Evolutionary conservation across 2,888 invertebrate genomes (phyloP), one percentile per base, ranked within the genome.

Genomic region (Mesochorus sp.): DNA sequence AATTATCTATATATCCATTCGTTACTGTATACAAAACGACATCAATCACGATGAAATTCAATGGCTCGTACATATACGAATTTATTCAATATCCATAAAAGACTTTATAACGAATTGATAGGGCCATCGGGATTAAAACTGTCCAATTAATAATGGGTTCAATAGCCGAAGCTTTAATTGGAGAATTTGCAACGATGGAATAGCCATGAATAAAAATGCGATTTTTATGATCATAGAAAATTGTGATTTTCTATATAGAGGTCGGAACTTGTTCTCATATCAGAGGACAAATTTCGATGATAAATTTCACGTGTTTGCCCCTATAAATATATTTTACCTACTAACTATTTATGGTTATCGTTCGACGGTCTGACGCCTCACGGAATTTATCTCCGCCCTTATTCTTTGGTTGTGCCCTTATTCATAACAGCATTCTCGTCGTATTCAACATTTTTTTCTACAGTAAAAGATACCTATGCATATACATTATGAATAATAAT

Each of bases 311-410:
- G n/a, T 17, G 19, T 28, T 28, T 42, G 19, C 26, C 28, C 61
- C 44, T 44, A 47, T 21, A 31, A 42, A 61, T 28, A 31, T 31
- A 31, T 47, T 14, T 14, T 47, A 47, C 47, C 61, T 28, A 19
- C 44, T 34, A 62, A 34, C 31, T n/a, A 47, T 62, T 62, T 62
- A 62, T 47, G 47, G 31, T 62, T 47, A 62, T 47, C 31, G 19
- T 31, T 14, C 31, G n/a, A 17, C 62, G 62, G 62, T 47, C 62
- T 42, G 47, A 34, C 62, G 31, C 31, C 34, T 5, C 34, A 31
- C 47, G 31, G 10, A 62, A 47, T 62, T 47, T 62, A 62, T 47
- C 47, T 47, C 47, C 14, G 12, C 28, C 62, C 12, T 26, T n/a
- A n/a, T n/a, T n/a, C n/a, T n/a, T n/a, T 37, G 26, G n/a, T 39